Evolutionary conservation across 2,888 invertebrate species (phyloP).

Genomic region (Agriopis leucophaearia): DNA sequence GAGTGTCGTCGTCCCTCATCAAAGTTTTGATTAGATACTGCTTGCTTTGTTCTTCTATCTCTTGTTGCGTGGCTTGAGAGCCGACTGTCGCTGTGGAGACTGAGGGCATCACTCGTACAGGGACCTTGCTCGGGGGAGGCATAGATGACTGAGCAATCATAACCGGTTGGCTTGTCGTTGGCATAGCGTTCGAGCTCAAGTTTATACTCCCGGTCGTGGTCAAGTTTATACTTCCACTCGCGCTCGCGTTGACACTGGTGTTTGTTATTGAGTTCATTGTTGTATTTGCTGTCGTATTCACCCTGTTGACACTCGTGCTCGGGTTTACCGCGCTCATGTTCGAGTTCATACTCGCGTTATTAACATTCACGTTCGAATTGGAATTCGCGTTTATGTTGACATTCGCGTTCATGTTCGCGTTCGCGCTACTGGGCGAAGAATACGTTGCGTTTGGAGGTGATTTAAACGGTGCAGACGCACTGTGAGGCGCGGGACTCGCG

Average conservation of each 20-base stretch:
- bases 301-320: not conserved
- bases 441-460: constrained; percentile 36
- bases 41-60: constrained; percentile 89
- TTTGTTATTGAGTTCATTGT: not conserved
- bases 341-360: not conserved
- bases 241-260: not conserved
- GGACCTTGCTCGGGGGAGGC: constrained; percentile 75
- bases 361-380: not conserved
- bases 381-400: not conserved
- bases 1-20: constrained; percentile 94
- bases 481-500: constrained; percentile 38
- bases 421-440: constrained; percentile 40
- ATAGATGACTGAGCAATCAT: constrained; percentile 54
- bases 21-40: constrained; percentile 96
- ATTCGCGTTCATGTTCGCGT: constrained; percentile 1
- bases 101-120: constrained; percentile 63
- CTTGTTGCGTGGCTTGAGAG: constrained; percentile 83
- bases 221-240: not conserved
- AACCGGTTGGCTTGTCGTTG: constrained; percentile 14
- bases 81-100: constrained; percentile 79
- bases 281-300: not conserved
- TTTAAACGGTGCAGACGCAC: constrained; percentile 44
- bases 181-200: constrained; percentile 4
- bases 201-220: constrained; percentile 1
- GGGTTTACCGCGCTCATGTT: not conserved